Base-by-base conservation (phyloP, 2,888 invertebrate species). In the Andrena bucephala region DNA sequence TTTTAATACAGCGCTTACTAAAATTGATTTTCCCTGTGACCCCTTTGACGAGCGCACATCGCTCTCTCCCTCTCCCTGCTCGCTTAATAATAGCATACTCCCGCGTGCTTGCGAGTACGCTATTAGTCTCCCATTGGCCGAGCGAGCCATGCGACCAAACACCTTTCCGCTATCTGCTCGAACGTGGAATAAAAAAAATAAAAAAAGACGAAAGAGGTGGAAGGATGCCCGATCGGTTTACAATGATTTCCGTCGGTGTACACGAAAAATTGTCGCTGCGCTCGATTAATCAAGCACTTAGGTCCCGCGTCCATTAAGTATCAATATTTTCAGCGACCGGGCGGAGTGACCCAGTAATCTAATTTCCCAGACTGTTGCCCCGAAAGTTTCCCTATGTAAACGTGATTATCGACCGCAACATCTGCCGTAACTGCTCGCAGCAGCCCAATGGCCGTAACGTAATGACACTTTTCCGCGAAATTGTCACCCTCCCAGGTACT, bases 401-500 rank as follows among this genome's bases (percentile, higher is more conserved):
- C 69, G 20, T 57, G 59, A 76, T 68, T 68, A 57, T 68, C 67
- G 54, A 68, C 31, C 33, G 36, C 24, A 13, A 20, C 52, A 62
- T 36, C 54, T 42, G n/a, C 24, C 54, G 13, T 50, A 50, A 69
- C 48, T 48, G 20, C 52, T 52, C 4, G n/a, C 57, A 13, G n/a
- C 48, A 20, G n/a, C 50, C 77, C 50, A 20, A 50, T 65, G 16
- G 29, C 31, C 29, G 42, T 31, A 66, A 57, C 42, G n/a, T 65
- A 69, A 48, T 36, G 63, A 50, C 13, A 48, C 36, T 48, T 57
- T 60, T 60, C 48, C 60, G 29, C 33, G 20, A 16, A 42, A 42
- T 42, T n/a, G 24, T 36, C 24, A 27, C 2, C 20, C 4, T 31
- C 20, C 13, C 16, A 92, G 93, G 79, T 93, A 92, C 83, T 89